Evolutionary conservation across 2,888 invertebrate genomes (phyloP).

Genomic region (Aricia artaxerxes): DNA sequence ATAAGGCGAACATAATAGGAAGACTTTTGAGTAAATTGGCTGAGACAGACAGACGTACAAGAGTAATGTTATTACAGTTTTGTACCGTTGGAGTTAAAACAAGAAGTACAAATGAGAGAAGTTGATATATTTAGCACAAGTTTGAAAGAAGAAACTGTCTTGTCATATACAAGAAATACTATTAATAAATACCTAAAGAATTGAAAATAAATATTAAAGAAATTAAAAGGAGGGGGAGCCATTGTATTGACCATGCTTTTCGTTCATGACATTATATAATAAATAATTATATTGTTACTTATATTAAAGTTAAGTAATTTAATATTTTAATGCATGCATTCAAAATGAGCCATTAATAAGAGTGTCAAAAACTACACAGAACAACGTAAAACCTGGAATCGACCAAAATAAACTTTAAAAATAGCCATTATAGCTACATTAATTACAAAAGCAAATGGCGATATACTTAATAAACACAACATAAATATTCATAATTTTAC

Average conservation of each 20-base stretch:
- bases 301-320: no score
- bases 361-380: no score
- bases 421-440: background rate
- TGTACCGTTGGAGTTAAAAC: background rate
- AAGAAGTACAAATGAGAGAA: background rate
- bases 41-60: background rate
- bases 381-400: background rate
- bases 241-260: no score
- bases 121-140: background rate
- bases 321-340: no score
- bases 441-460: background rate
- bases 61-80: slow-evolving; percentile 4
- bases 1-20: background rate
- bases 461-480: background rate
- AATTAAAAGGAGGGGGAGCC: no score
- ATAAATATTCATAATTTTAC: background rate
- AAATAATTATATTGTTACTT: no score
- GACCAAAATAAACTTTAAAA: background rate
- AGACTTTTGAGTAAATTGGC: slow-evolving; percentile 22
- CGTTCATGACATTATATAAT: no score
- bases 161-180: no score
- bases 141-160: no score
- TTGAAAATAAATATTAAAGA: no score
- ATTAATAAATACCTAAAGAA: no score
- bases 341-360: no score